These are phyloP conservation scores for Amblyraja radiata DNA, from an alignment of 2,797 vertebrate genomes.

Conservation along the genomic window DNA sequence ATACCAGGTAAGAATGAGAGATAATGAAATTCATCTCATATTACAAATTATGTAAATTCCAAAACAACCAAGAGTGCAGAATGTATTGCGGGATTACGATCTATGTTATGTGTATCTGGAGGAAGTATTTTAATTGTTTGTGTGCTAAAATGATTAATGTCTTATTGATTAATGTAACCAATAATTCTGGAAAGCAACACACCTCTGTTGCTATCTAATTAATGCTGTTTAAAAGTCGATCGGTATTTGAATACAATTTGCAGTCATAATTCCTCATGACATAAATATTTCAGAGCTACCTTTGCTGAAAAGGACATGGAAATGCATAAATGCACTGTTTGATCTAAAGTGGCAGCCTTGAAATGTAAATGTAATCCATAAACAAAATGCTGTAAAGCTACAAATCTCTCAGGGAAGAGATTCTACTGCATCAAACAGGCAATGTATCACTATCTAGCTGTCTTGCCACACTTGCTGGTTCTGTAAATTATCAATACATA, in stretches of 20 bases:
- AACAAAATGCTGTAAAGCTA: slow-evolving; percentile 24
- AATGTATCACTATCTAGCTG: slow-evolving; percentile 13
- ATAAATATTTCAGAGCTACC: neutral
- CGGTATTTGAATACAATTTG: neutral
- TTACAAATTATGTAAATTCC: neutral
- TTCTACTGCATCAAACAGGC: neutral
- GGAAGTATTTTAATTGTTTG: neutral
- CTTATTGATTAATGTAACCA: neutral
- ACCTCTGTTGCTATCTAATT: neutral
- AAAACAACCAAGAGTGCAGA: neutral
- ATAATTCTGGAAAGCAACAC: neutral
- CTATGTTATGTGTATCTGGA: neutral
- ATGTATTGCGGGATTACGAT: neutral
- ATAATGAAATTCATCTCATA: neutral
- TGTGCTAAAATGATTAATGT: neutral
- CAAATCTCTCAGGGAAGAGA: neutral
- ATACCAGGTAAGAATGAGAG: no score
- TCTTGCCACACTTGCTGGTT: neutral
- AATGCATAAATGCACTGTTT: neutral
- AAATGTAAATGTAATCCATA: slow-evolving; percentile 34
- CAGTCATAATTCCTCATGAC: neutral
- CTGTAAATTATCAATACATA: neutral
- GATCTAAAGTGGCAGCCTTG: slow-evolving; percentile 30
- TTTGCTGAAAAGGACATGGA: slow-evolving; percentile 10
- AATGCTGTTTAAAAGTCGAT: neutral